Base-by-base conservation (phyloP, 2,888 invertebrate genomes). In the Epirrita christyi region DNA sequence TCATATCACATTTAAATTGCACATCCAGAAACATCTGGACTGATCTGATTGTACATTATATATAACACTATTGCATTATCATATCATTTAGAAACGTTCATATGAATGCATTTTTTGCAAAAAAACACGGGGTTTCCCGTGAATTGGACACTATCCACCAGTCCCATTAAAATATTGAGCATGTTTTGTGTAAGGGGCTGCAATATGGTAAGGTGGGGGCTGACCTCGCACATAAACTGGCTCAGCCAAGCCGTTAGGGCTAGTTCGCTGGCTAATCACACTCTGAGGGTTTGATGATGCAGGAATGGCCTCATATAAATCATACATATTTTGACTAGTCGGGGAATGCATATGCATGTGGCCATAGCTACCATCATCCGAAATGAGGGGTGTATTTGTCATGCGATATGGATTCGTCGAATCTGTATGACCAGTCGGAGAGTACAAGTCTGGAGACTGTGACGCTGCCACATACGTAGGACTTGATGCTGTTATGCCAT, bases 141-240 rank as follows among this genome's bases (percentile, higher is more conserved):
- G 67, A 59, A 65, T 67, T 59, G 68, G 72, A 70, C 78, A 83
- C 80, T 91, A 92, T 87, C 91, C 91, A 67, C 92, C 91, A 44
- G 90, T 88, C 48, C 92, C 92, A 75, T 93, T 93, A 71, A 94
- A 95, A 74, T 93, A 93, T 76, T 94, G 94, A 64, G 95, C 95
- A 75, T 96, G 96, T 91, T 96, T 96, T 10, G 97, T 96, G 76
- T 95, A 96, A 2, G 95, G 95, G 21, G 96, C 96, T 28, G 96
- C 97, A 74, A 97, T 96, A 73, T 97, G 96, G 86, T 97, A 97
- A 0, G 97, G 97, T 0, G 97, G 97, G 11, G 97, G 97, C 72
- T 94, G 91, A 43, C 86, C 86, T 60, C 92, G 78, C 38, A 78
- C 76, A 60, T 90, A 88, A 47, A 83, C 78, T 50, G 86, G 78